Conservation (phyloP, 2,113 vertebrate genomes). For the Myiopsitta monachus region DNA sequence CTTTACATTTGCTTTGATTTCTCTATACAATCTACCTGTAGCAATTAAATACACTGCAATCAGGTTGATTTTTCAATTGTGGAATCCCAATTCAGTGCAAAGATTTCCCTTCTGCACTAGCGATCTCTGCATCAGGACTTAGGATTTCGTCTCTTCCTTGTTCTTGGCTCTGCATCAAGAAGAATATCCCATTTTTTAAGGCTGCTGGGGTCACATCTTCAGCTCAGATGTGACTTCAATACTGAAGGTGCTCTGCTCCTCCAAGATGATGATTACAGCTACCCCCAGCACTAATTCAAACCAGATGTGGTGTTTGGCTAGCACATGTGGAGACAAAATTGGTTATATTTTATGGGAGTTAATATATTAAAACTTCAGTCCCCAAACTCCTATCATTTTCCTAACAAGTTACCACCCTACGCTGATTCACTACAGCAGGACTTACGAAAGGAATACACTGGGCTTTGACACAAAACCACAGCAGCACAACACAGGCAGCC, state of each 20-base stretch:
- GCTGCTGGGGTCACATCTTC: not conserved
- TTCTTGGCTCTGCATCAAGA: not conserved
- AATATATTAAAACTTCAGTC: not conserved
- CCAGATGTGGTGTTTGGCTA: not conserved
- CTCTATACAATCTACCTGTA: not conserved
- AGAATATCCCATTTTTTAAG: not conserved
- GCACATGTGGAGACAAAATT: not conserved
- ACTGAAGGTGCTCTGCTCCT: not conserved
- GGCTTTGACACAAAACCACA: not conserved
- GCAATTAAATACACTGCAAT: not conserved
- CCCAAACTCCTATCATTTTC: not conserved
- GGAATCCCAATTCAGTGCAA: not conserved
- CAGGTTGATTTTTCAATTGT: not conserved
- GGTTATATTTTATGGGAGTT: not conserved
- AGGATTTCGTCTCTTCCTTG: not conserved
- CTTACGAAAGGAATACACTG: not conserved
- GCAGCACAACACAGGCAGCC: not conserved
- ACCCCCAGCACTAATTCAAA: not conserved
- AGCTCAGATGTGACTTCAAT: not conserved
- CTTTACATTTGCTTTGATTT: not conserved
- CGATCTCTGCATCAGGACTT: not conserved
- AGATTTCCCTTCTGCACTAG: not conserved
- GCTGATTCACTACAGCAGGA: not conserved
- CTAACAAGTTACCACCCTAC: not conserved
- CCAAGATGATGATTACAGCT: not conserved